These are phyloP conservation scores for Ibycter americanus DNA, from an alignment of 2,797 vertebrate genomes.

Conservation along the genomic window DNA sequence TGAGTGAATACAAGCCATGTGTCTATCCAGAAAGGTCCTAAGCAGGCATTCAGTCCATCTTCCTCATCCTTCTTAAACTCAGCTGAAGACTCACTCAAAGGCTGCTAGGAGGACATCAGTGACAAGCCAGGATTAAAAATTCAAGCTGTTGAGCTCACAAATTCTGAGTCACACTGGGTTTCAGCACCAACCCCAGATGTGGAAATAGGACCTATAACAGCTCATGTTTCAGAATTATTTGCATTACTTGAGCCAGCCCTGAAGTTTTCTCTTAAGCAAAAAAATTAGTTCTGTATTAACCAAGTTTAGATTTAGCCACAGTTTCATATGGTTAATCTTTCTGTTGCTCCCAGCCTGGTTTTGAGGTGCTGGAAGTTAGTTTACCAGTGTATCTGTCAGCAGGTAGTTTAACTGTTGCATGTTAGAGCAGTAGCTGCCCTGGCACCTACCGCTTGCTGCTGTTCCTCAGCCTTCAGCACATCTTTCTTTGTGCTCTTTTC, in stretches of 20 bases:
- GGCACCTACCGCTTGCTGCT: slow-evolving; percentile 47
- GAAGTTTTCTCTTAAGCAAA: not conserved
- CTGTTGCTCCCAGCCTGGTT: not conserved
- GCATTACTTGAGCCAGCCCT: not conserved
- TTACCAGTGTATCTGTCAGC: not conserved
- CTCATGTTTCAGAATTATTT: not conserved
- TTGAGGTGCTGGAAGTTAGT: not conserved
- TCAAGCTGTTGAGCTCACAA: not conserved
- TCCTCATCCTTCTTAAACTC: not conserved
- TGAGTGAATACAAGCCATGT: rapidly evolving
- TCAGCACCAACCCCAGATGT: not conserved
- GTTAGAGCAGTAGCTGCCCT: not conserved
- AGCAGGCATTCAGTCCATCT: not conserved
- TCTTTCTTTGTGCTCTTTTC: not conserved
- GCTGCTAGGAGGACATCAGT: not conserved
- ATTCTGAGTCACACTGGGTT: not conserved
- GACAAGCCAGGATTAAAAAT: not conserved
- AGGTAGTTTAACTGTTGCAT: not conserved
- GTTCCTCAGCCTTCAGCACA: slow-evolving; percentile 10
- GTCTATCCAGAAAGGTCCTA: not conserved
- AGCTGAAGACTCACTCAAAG: not conserved
- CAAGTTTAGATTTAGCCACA: not conserved
- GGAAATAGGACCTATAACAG: not conserved
- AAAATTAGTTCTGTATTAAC: not conserved
- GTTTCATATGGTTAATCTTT: not conserved